Evolutionary conservation across 2,113 vertebrate species (phyloP).

Genomic region (Saccopteryx bilineata): DNA sequence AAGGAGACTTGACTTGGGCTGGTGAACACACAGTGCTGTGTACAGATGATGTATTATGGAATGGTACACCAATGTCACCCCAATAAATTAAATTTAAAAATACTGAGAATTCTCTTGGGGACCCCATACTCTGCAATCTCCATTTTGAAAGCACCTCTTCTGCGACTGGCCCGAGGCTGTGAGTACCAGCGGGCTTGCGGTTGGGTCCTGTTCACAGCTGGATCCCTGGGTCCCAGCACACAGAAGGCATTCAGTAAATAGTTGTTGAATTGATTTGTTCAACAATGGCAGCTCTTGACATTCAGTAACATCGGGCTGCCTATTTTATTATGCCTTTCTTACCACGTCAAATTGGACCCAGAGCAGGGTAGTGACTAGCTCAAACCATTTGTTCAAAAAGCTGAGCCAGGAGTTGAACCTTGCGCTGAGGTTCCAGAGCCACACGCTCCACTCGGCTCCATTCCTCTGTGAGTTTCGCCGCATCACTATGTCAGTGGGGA

Average conservation of each 20-base stretch:
- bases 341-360: neutral
- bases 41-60: too few relatives aligned
- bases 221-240: rapidly evolving
- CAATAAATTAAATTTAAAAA: too few relatives aligned
- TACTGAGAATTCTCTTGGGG: neutral
- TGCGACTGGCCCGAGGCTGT: neutral
- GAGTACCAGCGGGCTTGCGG: neutral
- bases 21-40: too few relatives aligned
- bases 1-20: too few relatives aligned
- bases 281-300: rapidly evolving
- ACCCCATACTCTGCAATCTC: too few relatives aligned
- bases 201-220: rapidly evolving
- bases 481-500: neutral
- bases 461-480: too few relatives aligned
- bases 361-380: neutral
- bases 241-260: neutral
- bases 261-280: neutral
- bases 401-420: neutral
- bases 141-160: neutral
- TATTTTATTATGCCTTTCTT: neutral
- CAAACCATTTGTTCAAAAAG: neutral
- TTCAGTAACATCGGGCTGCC: neutral
- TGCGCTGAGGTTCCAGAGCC: neutral
- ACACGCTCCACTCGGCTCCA: rapidly evolving
- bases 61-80: too few relatives aligned